Percentiles rank a stretch among this genome's conserved stretches.
Conservation (phyloP, 1,140 invertebrate species). For the Penaeus japonicus region DNA sequence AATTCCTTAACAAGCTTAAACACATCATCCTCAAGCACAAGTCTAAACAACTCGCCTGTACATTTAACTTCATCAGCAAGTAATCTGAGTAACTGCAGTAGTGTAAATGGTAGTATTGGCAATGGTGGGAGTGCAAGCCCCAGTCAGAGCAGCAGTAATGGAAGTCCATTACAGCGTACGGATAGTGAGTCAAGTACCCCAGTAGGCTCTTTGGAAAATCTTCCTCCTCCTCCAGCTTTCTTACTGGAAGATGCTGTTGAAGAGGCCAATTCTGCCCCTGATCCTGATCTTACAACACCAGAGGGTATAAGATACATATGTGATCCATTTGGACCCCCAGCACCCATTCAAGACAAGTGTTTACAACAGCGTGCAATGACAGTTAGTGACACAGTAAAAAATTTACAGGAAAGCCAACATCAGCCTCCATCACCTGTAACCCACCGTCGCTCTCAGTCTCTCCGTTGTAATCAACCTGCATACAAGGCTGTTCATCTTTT, state of each 20-base stretch:
- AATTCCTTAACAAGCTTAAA: constrained; percentile 39
- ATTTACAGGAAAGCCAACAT: constrained; percentile 83
- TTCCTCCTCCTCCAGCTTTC: constrained; percentile 86
- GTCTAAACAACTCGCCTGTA: constrained; percentile 48
- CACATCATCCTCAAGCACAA: constrained; percentile 41
- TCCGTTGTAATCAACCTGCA: constrained; percentile 49
- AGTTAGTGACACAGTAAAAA: constrained; percentile 88
- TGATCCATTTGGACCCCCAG: constrained; percentile 48
- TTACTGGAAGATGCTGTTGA: constrained; percentile 71
- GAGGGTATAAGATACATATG: constrained; percentile 44
- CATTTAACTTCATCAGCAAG: constrained; percentile 55
- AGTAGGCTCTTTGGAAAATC: constrained; percentile 68
- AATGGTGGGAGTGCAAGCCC: constrained; percentile 40
- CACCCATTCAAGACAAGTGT: constrained; percentile 53
- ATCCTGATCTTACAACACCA: constrained; percentile 42
- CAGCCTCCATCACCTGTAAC: constrained; percentile 84
- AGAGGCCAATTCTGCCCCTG: constrained; percentile 32
- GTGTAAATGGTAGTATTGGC: constrained; percentile 43
- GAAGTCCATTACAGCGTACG: constrained; percentile 48
- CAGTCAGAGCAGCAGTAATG: constrained; percentile 55
- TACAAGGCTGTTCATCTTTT: constrained; percentile 50
- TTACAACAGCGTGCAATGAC: constrained; percentile 64
- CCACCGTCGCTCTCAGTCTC: constrained; percentile 70
- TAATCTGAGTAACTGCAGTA: constrained; percentile 54
- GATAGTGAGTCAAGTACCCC: constrained; percentile 61